Base-by-base conservation (phyloP, 2,888 invertebrate species). In the Cosmorhoe ocellata region DNA sequence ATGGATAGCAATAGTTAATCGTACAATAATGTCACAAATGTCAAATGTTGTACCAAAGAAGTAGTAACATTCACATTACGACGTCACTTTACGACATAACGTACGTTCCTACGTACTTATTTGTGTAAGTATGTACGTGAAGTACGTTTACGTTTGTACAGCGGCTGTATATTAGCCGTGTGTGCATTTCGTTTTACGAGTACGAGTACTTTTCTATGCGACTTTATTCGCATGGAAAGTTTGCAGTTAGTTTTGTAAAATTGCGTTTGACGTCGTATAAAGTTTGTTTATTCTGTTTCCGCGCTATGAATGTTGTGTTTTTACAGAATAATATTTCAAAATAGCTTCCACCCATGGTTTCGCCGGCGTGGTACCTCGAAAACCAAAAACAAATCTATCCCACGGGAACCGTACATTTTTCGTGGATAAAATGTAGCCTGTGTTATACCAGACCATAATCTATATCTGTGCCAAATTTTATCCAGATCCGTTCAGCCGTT, bases 181-280 rank as follows among this genome's bases (percentile, higher is more conserved):
- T 59, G 57, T 57, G 57, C 36, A 44, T 42, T 47, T 38, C 38
- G 43, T 52, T 52, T 52, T 52, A 52, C 34, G 52, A 43, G 52
- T 52, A 52, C 34, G 52, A 43, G 52, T 27, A 39, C 26, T 38
- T 51, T 42, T 51, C 28, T 45, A 9, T 33, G 46, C 24, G 47
- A 47, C 42, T 52, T 43, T 43, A 46, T 52, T 28, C 22, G 18
- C 18, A 18, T 2, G 2, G 18, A 4, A 18, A 18, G 4, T 4
- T 18, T 2, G 18, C 2, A 18, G 18, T 18, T 18, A 2, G 47
- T 28, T 40, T 28, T 18, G 10, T 12, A 13, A 12, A n/a, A 10
- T 18, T 12, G 12, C 2, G 14, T 22, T 10, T 34, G n/a, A 5
- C n/a, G 8, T 4, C 18, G 18, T 3, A 9, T n/a, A 1, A 3